Base-by-base conservation (phyloP, 2,888 invertebrate species). In the Neoscelio sp. region DNA sequence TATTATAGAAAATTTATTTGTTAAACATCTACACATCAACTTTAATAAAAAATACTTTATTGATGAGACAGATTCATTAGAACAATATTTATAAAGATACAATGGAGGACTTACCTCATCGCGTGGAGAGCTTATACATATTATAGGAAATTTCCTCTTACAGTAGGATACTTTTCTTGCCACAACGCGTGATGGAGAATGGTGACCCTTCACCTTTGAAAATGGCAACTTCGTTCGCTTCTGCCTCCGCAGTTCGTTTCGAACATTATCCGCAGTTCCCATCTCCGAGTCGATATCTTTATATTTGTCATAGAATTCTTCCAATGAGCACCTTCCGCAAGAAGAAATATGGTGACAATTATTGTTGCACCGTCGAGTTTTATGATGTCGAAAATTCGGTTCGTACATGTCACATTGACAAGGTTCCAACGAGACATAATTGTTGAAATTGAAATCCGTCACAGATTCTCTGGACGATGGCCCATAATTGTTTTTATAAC, bases 181-280 rank as follows among this genome's bases (percentile, higher is more conserved):
- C 15, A 13, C 20, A 44, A 20, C 1, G 12, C 7, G 20, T 20
- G 8, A 7, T 23, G 30, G 13, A n/a, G 58, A 60, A 20, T 13
- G 38, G 23, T 40, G 44, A 60, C 58, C 58, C 30, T 33, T 60
- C 18, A 42, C 58, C 44, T 44, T 60, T 17, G 40, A 5, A 26
- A 30, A 3, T 8, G 15, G 12, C 23, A 56, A 4, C 20, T 60
- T 44, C 18, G 30, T 18, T 8, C 44, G 30, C 20, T 46, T 28
- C n/a, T 50, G 30, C 17, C 50, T 33, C 17, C 30, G 15, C 33
- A 13, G 12, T 50, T 50, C 33, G n/a, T n/a, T n/a, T n/a, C n/a
- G n/a, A 50, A 10, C 50, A 7, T 33, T 50, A 2, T n/a, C 13
- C 13, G 17, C 10, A n/a, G n/a, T n/a, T n/a, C n/a, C n/a, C n/a